These are phyloP conservation scores for Vesta saturnalis DNA, from an alignment of 2,888 invertebrate genomes.

Conservation along the genomic window DNA sequence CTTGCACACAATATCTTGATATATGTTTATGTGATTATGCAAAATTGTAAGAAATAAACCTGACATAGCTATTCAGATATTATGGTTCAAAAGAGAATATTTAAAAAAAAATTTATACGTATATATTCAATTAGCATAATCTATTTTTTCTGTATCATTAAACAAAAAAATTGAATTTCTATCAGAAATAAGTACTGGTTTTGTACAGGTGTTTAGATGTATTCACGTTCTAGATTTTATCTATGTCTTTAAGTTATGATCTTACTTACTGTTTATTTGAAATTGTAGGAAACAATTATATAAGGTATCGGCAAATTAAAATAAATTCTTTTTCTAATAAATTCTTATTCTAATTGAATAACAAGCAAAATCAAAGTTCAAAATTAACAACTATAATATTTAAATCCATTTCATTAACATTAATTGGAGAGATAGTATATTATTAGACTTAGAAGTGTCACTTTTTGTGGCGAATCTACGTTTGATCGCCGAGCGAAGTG, in stretches of 20 bases:
- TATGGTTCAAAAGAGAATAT: too few species aligned
- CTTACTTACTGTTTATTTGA: neutral
- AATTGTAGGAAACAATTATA: neutral
- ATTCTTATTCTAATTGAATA: neutral
- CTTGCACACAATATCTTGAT: too few species aligned
- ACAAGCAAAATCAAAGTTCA: too few species aligned
- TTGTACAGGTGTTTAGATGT: neutral
- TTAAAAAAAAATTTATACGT: neutral
- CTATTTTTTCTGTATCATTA: constrained; percentile 1
- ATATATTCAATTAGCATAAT: neutral
- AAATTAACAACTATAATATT: too few species aligned
- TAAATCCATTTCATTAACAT: too few species aligned
- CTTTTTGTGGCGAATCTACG: too few species aligned
- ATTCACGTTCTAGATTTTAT: neutral
- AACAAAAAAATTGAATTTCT: neutral
- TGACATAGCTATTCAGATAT: neutral
- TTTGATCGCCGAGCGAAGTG: too few species aligned
- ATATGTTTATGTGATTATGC: too few species aligned
- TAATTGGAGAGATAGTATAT: too few species aligned
- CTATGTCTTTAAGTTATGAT: neutral
- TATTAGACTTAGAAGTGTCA: too few species aligned
- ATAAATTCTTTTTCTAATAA: neutral
- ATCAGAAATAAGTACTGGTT: neutral
- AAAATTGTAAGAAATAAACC: too few species aligned
- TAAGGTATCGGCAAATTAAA: neutral